phyloP scores from a whole-genome alignment of 2,113 vertebrate species.

The Ploceus nigricollis region DNA sequence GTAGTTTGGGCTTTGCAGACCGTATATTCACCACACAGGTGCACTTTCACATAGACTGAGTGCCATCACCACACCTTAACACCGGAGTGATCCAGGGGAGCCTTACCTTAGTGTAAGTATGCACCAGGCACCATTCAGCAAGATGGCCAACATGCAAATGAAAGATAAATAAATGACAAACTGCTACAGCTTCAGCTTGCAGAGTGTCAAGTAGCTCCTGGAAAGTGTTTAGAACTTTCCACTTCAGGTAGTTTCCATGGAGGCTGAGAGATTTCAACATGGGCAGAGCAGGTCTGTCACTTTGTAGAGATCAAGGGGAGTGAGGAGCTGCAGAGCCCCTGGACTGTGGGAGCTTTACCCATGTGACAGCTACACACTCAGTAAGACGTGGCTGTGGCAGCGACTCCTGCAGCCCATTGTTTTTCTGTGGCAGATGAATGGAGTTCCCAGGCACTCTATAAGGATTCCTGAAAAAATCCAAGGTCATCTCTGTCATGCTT shows the following conservation, averaged over 20 bases:
- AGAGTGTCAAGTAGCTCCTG: background rate
- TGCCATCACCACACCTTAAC: background rate
- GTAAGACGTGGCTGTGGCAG: fast-evolving
- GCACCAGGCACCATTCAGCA: background rate
- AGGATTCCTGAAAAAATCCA: background rate
- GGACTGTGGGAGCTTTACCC: background rate
- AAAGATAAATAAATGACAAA: conserved; percentile 41
- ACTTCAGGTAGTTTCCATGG: background rate
- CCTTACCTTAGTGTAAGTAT: background rate
- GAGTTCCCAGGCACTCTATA: background rate
- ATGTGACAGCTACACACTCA: fast-evolving
- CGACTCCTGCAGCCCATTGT: fast-evolving
- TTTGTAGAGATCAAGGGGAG: background rate
- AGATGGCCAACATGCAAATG: conserved; percentile 7
- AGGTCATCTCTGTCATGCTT: background rate
- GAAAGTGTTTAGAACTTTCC: conserved; percentile 9
- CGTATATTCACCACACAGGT: background rate
- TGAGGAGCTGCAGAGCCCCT: background rate
- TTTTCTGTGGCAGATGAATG: background rate
- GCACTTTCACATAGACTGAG: background rate
- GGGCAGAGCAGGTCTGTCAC: background rate
- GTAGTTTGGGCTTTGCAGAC: background rate
- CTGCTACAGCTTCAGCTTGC: conserved; percentile 2
- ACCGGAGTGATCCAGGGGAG: background rate
- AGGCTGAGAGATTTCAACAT: background rate